phyloP scores from a whole-genome alignment of 2,888 invertebrate genomes.

The Idaea straminata region DNA sequence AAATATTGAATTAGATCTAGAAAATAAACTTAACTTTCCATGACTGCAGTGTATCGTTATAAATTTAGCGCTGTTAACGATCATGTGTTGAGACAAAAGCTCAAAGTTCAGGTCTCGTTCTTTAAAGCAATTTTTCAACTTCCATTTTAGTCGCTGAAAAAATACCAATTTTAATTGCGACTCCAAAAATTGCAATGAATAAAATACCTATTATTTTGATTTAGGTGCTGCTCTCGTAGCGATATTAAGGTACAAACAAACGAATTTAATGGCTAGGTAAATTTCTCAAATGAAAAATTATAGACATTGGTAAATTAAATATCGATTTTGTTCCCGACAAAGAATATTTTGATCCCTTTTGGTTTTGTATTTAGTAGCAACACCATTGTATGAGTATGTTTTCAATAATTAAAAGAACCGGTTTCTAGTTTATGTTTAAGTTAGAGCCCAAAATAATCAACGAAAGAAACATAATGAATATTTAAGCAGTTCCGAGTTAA shows the following conservation, averaged over 20 bases:
- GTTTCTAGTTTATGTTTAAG: slow-evolving; percentile 19
- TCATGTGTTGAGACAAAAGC: neutral
- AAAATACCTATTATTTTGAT: neutral
- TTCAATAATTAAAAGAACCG: slow-evolving; percentile 29
- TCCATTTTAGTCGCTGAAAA: neutral
- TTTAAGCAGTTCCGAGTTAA: slow-evolving; percentile 68
- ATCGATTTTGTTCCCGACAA: neutral
- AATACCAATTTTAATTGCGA: neutral
- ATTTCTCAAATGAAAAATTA: neutral
- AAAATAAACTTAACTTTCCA: neutral
- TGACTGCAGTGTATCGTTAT: neutral
- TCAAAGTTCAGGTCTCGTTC: neutral
- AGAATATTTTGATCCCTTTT: neutral
- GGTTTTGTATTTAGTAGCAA: neutral
- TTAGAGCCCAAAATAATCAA: slow-evolving; percentile 38
- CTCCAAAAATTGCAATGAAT: neutral
- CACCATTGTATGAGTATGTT: slow-evolving; percentile 11
- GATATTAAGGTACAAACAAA: neutral
- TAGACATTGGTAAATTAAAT: neutral
- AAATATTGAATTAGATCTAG: neutral
- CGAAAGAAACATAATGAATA: slow-evolving; percentile 63
- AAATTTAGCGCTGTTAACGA: neutral
- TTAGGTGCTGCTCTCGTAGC: neutral
- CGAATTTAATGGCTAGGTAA: neutral
- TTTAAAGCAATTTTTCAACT: neutral